A percentile compares a stretch with the other conserved stretches of the same genome.
phyloP scores from a whole-genome alignment of 2,888 invertebrate species.

The Philaethria dido region DNA sequence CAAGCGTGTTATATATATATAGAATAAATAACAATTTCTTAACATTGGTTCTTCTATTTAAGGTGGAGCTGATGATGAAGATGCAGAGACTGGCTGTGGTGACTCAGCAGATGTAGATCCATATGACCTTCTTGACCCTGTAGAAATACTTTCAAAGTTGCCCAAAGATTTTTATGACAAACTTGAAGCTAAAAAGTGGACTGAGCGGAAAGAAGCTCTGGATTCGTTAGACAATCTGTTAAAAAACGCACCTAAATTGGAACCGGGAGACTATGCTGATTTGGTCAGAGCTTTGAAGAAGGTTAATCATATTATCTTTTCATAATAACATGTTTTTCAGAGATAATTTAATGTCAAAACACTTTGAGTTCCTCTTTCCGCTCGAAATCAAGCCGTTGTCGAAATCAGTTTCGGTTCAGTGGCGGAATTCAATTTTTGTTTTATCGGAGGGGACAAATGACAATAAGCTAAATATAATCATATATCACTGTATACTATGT shows the following conservation, averaged over 20 bases:
- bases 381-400: too few species aligned
- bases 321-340: too few species aligned
- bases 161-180: conserved; percentile 98
- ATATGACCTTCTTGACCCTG: conserved; percentile 94
- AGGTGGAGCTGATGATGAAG: conserved; percentile 77
- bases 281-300: conserved; percentile 94
- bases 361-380: too few species aligned
- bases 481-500: too few species aligned
- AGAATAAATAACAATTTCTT: not conserved
- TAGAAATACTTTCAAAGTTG: conserved; percentile 95
- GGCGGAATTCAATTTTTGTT: too few species aligned
- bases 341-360: too few species aligned
- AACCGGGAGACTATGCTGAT: conserved; percentile 96
- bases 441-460: too few species aligned
- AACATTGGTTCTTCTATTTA: not conserved
- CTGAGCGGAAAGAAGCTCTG: conserved; percentile 95
- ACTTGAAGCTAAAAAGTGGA: conserved; percentile 98
- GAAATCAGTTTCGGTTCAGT: too few species aligned
- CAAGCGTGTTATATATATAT: too few species aligned
- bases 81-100: conserved; percentile 85
- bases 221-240: conserved; percentile 91
- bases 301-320: conserved; percentile 81
- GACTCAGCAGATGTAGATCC: conserved; percentile 91
- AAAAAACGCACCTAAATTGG: conserved; percentile 92
- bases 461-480: too few species aligned